Percentiles rank a stretch among this genome's conserved stretches.
Evolutionary conservation across 1,140 invertebrate genomes (phyloP).

Genomic region (Lepidostoma basale): DNA sequence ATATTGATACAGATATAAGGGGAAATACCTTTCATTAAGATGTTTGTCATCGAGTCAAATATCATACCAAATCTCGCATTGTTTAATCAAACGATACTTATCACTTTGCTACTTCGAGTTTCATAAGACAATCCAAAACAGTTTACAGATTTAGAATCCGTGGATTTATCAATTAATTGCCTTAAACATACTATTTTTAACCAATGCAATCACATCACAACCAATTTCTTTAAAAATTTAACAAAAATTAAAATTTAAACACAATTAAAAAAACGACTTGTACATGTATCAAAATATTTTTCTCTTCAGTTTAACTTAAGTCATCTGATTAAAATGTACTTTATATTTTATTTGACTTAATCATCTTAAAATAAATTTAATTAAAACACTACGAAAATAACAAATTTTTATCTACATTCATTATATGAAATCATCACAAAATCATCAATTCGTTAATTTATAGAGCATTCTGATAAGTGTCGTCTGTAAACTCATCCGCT

Average conservation of each 20-base stretch:
- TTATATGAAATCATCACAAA: no score
- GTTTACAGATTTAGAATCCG: neutral
- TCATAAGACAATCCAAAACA: slow-evolving; percentile 8
- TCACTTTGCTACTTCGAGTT: slow-evolving; percentile 16
- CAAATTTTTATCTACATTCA: no score
- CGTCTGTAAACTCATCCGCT: slow-evolving; percentile 27
- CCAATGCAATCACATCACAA: slow-evolving; percentile 7
- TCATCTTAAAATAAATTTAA: no score
- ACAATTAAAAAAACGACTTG: no score
- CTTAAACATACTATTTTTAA: neutral
- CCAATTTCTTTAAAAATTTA: slow-evolving; percentile 10
- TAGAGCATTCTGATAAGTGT: slow-evolving; percentile 28
- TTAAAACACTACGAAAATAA: no score
- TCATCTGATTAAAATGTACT: no score
- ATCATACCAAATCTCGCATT: slow-evolving; percentile 19
- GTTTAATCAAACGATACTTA: slow-evolving; percentile 36
- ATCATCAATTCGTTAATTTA: neutral
- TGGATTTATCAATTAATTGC: slow-evolving; percentile 10
- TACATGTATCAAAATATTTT: no score
- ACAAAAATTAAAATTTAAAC: slow-evolving; percentile 1
- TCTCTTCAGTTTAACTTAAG: no score
- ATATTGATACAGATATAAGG: slow-evolving; percentile 33
- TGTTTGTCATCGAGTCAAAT: slow-evolving; percentile 26
- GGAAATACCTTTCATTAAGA: slow-evolving; percentile 22
- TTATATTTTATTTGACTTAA: no score